phyloP scores from a whole-genome alignment of 2,113 vertebrate genomes.

The Saccopteryx bilineata region DNA sequence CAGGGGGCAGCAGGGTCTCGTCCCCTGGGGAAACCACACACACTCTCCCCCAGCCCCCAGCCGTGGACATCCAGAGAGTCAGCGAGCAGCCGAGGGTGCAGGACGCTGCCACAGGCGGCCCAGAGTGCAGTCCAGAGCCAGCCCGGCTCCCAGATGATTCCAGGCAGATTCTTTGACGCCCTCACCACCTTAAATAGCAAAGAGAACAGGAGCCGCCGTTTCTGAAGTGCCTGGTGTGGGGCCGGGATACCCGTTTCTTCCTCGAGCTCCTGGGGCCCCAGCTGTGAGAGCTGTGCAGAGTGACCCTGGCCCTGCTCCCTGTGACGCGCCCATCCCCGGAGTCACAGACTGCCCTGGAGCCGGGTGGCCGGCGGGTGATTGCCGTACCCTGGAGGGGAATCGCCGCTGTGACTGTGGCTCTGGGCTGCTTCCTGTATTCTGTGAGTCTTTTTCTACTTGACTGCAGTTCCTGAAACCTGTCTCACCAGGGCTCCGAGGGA shows the following conservation, averaged over 20 bases:
- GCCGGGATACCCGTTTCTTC: fast-evolving
- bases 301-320: background rate
- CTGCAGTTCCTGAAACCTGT: background rate
- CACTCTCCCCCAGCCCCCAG: background rate
- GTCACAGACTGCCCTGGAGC: background rate
- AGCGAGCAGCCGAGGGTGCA: background rate
- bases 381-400: background rate
- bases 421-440: background rate
- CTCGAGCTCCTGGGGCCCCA: background rate
- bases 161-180: background rate
- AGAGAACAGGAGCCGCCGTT: background rate
- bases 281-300: background rate
- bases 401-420: background rate
- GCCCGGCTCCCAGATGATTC: background rate
- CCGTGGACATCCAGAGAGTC: background rate
- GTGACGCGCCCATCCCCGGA: background rate
- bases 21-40: fast-evolving
- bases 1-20: background rate
- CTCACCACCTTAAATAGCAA: background rate
- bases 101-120: no score
- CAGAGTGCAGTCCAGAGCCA: background rate
- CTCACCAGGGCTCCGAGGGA: background rate
- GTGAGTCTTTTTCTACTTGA: background rate
- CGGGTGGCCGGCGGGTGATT: background rate
- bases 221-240: background rate